Conservation (phyloP, 2,888 invertebrate species). For the Agriotes lineatus region DNA sequence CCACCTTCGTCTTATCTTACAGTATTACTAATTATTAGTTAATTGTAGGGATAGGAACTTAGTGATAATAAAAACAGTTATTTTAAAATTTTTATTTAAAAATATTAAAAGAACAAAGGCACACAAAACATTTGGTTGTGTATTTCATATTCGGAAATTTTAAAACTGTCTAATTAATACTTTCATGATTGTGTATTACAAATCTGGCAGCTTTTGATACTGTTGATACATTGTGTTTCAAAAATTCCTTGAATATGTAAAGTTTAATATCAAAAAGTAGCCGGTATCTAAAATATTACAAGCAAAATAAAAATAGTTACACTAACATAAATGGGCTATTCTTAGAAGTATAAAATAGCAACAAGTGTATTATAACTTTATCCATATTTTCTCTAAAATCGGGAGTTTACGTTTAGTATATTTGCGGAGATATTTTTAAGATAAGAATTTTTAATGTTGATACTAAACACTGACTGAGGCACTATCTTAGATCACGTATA, state of each 20-base stretch:
- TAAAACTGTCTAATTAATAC: conserved; percentile 33
- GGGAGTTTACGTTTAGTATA: conserved; percentile 2
- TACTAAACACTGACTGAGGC: conserved; percentile 46
- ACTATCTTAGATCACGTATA: conserved; percentile 52
- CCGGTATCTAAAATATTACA: neutral
- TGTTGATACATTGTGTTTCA: neutral
- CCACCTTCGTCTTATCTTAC: too few species aligned
- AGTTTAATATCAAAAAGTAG: conserved; percentile 19
- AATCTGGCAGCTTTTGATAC: conserved; percentile 17
- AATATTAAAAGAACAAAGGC: conserved; percentile 47
- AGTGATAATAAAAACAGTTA: too few species aligned
- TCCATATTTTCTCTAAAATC: conserved; percentile 1
- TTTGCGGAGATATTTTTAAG: conserved; percentile 10
- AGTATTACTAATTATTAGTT: too few species aligned
- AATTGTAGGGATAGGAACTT: too few species aligned
- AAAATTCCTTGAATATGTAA: conserved; percentile 10
- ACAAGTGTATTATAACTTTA: neutral
- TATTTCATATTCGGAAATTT: conserved; percentile 29
- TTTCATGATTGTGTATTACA: conserved; percentile 25
- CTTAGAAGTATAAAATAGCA: conserved; percentile 10
- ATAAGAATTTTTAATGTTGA: conserved; percentile 19
- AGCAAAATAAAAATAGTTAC: neutral
- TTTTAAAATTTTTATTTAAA: conserved; percentile 42
- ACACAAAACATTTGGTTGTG: conserved; percentile 46
- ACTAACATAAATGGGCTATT: neutral